Base-by-base conservation (phyloP, 2,113 vertebrate species). In the Enhydra lutris region DNA sequence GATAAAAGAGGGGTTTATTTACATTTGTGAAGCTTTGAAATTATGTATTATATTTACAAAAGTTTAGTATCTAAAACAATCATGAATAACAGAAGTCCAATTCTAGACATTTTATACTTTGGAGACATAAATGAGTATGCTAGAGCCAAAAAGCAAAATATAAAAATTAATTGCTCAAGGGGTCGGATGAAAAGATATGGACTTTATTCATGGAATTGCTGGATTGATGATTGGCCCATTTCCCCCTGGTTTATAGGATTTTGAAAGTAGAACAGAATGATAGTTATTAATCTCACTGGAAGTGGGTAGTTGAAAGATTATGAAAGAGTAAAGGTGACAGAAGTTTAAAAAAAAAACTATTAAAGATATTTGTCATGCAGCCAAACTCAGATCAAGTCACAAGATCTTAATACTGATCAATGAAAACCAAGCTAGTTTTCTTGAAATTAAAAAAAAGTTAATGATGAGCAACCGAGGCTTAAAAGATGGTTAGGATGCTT, bases 261-360 rank as follows among this genome's bases (percentile, higher is more conserved):
- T 90, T 31, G 34, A 82, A 90, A 84, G 65, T 29, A 91, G n/a
- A 89, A 86, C 2, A 93, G 73, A 81, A 63, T 87, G 59, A 89
- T 82, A 95, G 63, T 57, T 81, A 57, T 50, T 95, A 96, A 92
- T 93, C 74, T 92, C 34, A 78, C 26, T 94, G 26, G 47, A 95
- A 82, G 80, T 21, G 34, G 71, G 31, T 50, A 89, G 65, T 89
- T 94, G 50, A 76, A 90, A 90, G 67, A 95, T 92, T 91, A 95
- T 86, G 69, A 97, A 94, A 67, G 15, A 69, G 17, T 39, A 82
- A 31, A 96, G 2, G 15, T 80, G 18, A 85, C 13, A 84, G 86
- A 6, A 71, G 59, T 89, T 94, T 82, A 18, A 65, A 95, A 83
- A 78, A 73, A 71, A 81, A 89, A 78, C 15, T 82, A 52, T 81